Percentiles rank a stretch among this genome's conserved stretches.
Evolutionary conservation across 2,888 invertebrate genomes (phyloP).

Genomic region (Drosophila histrio): DNA sequence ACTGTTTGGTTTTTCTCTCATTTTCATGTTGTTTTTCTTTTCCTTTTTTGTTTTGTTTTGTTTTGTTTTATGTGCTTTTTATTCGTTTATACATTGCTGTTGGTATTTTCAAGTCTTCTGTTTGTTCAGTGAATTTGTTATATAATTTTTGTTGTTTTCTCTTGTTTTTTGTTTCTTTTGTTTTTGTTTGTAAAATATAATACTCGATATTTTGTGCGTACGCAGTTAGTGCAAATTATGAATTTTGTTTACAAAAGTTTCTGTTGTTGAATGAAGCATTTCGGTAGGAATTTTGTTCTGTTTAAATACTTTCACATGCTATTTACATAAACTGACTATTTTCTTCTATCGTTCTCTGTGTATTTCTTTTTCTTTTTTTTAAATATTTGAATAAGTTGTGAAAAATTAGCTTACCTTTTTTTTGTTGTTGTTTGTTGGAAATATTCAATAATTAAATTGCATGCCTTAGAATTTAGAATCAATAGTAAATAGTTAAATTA

Average conservation of each 20-base stretch:
- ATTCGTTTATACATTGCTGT: slow-evolving; percentile 64
- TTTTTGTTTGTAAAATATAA: slow-evolving; percentile 61
- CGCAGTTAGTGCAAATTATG: slow-evolving; percentile 65
- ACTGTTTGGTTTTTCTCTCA: slow-evolving; percentile 44
- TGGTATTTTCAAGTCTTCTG: slow-evolving; percentile 66
- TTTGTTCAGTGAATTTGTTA: slow-evolving; percentile 60
- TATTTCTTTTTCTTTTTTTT: slow-evolving; percentile 31
- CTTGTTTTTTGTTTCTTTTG: no score
- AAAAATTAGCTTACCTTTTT: slow-evolving; percentile 5
- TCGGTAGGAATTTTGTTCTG: slow-evolving; percentile 78
- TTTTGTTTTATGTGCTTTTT: slow-evolving; percentile 29
- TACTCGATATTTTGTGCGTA: slow-evolving; percentile 73
- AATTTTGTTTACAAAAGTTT: slow-evolving; percentile 23
- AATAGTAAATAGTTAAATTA: slow-evolving; percentile 15
- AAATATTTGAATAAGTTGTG: slow-evolving; percentile 23
- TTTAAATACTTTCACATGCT: slow-evolving; percentile 61
- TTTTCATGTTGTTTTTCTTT: slow-evolving; percentile 18
- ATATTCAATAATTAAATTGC: slow-evolving; percentile 12
- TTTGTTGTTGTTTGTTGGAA: background rate
- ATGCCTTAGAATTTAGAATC: slow-evolving; percentile 18
- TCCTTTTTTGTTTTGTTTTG: slow-evolving; percentile 52
- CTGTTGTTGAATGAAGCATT: slow-evolving; percentile 45
- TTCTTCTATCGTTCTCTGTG: slow-evolving; percentile 14
- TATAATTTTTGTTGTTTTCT: slow-evolving; percentile 24
- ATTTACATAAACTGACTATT: slow-evolving; percentile 65